A percentile compares a stretch with the other conserved stretches of the same genome.
phyloP scores from a whole-genome alignment of 2,797 vertebrate genomes.

The Danio albolineatus region DNA sequence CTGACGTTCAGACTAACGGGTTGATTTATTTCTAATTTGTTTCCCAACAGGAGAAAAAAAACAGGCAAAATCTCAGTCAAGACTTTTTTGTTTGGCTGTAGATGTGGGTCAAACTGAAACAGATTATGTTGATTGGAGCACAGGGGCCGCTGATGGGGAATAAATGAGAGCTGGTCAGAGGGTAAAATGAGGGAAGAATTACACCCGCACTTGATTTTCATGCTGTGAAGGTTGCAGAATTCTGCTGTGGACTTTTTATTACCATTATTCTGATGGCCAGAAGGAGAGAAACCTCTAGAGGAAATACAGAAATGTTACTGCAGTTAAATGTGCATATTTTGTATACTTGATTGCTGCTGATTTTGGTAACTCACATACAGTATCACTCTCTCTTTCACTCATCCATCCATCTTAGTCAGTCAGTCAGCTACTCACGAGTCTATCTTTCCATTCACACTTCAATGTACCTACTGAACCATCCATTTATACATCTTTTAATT shows the following conservation, averaged over 20 bases:
- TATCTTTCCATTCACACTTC: too few relatives aligned
- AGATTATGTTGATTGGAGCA: slow-evolving; percentile 66
- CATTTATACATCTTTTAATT: too few relatives aligned
- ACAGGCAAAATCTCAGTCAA: slow-evolving; percentile 57
- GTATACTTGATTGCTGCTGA: not conserved
- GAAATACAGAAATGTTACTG: not conserved
- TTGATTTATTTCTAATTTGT: slow-evolving; percentile 73
- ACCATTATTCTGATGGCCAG: not conserved
- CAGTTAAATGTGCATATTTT: not conserved
- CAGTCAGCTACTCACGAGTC: too few relatives aligned
- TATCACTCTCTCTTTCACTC: too few relatives aligned
- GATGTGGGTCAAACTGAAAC: slow-evolving; percentile 61
- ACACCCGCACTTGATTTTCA: slow-evolving; percentile 10
- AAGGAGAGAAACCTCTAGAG: not conserved
- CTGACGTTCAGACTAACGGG: slow-evolving; percentile 55
- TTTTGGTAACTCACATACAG: too few relatives aligned
- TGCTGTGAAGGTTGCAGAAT: slow-evolving; percentile 7
- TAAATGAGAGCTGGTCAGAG: slow-evolving; percentile 67
- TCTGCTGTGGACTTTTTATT: slow-evolving; percentile 15
- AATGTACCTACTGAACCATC: too few relatives aligned
- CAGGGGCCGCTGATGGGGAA: slow-evolving; percentile 66
- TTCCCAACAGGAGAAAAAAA: slow-evolving; percentile 66
- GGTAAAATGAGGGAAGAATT: slow-evolving; percentile 41
- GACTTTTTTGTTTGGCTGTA: slow-evolving; percentile 56
- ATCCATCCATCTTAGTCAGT: too few relatives aligned